Evolutionary conservation across 2,797 vertebrate species (phyloP), one percentile per base, ranked within the genome.

Genomic region (Brotula barbata): DNA sequence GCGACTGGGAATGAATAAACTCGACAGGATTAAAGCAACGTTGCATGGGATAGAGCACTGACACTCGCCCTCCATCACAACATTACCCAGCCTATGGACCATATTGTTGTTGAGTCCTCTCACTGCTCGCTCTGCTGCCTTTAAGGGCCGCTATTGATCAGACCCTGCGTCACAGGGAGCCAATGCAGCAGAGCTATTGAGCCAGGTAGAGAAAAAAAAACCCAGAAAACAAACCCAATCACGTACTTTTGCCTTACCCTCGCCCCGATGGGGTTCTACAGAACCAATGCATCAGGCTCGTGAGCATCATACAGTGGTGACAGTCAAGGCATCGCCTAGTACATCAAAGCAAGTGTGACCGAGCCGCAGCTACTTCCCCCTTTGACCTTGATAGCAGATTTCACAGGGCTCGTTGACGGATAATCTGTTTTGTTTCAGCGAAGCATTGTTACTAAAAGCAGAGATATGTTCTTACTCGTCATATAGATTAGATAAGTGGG

Each of bases 81-180:
- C 34, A 63, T 74, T 55, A 57, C 57, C 7, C 37, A 58, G 20
- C 54, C 68, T 37, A 34, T 56, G 64, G 48, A 71, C 75, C 71
- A 20, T 21, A 60, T 66, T 21, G 39, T 55, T 42, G 64, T 57
- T 3, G 49, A 74, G 68, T 64, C 62, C 64, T 61, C 67, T 58
- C 10, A 14, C 65, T 59, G 66, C 41, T 64, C 69, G 73, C 78
- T 62, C 65, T 13, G 46, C 80, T 75, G 73, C 72, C 81, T 78
- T 56, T 43, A 67, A 84, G 82, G 84, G 72, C 69, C 63, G 23
- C 49, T 85, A 90, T 90, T 61, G 89, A 90, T 88, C 72, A 42
- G 16, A 50, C 22, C 63, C 66, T 81, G 66, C 81, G 34, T 84
- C 78, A 83, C 71, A 25, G 65, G 58, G 66, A 88, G 75, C 72